phyloP scores from a whole-genome alignment of 1,140 invertebrate species.

The Neodiprion pinetum region DNA sequence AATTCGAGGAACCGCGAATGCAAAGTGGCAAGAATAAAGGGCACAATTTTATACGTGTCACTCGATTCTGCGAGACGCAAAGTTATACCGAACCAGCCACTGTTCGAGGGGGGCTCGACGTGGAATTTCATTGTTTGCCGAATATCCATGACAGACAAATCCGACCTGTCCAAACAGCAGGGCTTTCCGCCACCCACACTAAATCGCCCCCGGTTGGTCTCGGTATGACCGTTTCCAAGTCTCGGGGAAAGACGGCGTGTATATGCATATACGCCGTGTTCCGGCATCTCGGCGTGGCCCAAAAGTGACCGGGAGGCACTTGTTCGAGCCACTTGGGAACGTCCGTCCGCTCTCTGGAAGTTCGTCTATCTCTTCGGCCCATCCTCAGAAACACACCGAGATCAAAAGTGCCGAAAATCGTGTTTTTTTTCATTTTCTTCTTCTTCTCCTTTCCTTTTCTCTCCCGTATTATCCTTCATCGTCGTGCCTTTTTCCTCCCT shows the following conservation, averaged over 20 bases:
- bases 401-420: neutral
- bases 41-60: neutral
- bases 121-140: constrained; percentile 2
- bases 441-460: neutral
- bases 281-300: neutral
- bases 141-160: constrained; percentile 7
- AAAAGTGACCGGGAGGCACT: constrained; percentile 6
- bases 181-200: constrained; percentile 1
- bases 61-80: neutral
- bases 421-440: neutral
- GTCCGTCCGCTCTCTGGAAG: no score
- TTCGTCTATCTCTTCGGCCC: neutral
- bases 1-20: no score
- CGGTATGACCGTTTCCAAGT: constrained; percentile 5
- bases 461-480: neutral
- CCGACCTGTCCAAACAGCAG: constrained; percentile 6
- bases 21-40: neutral
- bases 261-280: neutral
- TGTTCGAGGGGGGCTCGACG: neutral
- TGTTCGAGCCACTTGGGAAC: constrained; percentile 4
- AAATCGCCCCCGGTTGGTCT: neutral
- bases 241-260: neutral
- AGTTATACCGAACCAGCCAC: neutral
- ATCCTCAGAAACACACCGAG: neutral
- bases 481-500: no score